Evolutionary conservation across 2,888 invertebrate species (phyloP).

Genomic region (Coremacera marginata): DNA sequence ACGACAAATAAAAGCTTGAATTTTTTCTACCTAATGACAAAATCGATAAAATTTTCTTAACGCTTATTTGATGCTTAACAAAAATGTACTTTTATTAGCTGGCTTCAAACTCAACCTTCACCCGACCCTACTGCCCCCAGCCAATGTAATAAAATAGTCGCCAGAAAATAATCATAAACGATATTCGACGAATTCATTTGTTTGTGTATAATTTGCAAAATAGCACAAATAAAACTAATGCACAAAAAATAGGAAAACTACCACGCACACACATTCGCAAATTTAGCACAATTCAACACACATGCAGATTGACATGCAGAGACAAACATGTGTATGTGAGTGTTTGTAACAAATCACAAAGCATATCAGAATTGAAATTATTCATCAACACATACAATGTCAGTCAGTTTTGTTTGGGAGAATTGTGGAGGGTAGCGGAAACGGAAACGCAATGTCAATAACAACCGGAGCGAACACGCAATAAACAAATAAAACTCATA

Average conservation of each 20-base stretch:
- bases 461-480: slow-evolving; percentile 16
- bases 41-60: neutral
- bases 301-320: neutral
- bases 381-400: slow-evolving; percentile 11
- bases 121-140: neutral
- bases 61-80: neutral
- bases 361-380: slow-evolving; percentile 5
- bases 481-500: slow-evolving; percentile 22
- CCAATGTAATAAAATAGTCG: neutral
- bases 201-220: slow-evolving; percentile 13
- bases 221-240: slow-evolving; percentile 5
- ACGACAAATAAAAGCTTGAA: neutral
- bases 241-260: neutral
- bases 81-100: neutral
- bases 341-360: neutral
- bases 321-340: neutral
- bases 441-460: neutral
- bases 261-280: neutral
- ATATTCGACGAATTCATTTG: slow-evolving; percentile 5
- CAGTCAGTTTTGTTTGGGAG: neutral
- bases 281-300: neutral
- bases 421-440: neutral
- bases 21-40: slow-evolving; percentile 1
- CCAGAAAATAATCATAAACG: slow-evolving; percentile 21
- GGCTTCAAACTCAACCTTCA: neutral